phyloP scores from a whole-genome alignment of 2,888 invertebrate genomes.

The Iphiclides podalirius region DNA sequence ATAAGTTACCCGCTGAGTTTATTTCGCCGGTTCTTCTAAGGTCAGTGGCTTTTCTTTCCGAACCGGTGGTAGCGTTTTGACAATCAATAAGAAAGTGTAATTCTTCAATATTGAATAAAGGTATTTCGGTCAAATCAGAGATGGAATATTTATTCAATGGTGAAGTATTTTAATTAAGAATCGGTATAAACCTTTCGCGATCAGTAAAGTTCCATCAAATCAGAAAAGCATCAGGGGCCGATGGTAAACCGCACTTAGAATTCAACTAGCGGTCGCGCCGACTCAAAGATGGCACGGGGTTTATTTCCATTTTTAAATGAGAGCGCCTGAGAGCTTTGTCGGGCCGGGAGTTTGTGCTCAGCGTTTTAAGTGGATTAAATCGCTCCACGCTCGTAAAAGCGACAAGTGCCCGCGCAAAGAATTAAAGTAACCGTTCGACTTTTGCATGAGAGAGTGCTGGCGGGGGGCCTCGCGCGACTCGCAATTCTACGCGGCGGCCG shows the following conservation, averaged over 20 bases:
- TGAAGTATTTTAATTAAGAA: no score
- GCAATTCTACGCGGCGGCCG: slow-evolving; percentile 56
- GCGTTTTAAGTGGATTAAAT: slow-evolving; percentile 82
- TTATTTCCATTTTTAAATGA: slow-evolving; percentile 81
- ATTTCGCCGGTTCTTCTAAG: no score
- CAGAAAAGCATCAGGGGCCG: slow-evolving; percentile 57
- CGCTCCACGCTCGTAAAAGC: slow-evolving; percentile 79
- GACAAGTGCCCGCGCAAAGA: slow-evolving; percentile 77
- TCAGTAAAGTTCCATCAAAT: slow-evolving; percentile 37
- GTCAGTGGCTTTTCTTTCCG: no score
- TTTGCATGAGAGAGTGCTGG: slow-evolving; percentile 78
- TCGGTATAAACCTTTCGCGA: no score
- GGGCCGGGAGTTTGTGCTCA: slow-evolving; percentile 76
- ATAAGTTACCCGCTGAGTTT: no score
- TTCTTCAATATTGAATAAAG: no score
- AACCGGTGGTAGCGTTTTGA: no score
- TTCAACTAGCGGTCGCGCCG: slow-evolving; percentile 67
- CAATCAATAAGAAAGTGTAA: no score
- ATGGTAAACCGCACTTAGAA: slow-evolving; percentile 67
- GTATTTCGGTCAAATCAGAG: no score
- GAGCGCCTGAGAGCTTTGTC: slow-evolving; percentile 80
- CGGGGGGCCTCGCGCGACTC: slow-evolving; percentile 60
- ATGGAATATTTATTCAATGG: no score
- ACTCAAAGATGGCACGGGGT: slow-evolving; percentile 76
- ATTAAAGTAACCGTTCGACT: slow-evolving; percentile 79